Base-by-base conservation (phyloP, 2,888 invertebrate genomes). In the Microplitis manilae region DNA sequence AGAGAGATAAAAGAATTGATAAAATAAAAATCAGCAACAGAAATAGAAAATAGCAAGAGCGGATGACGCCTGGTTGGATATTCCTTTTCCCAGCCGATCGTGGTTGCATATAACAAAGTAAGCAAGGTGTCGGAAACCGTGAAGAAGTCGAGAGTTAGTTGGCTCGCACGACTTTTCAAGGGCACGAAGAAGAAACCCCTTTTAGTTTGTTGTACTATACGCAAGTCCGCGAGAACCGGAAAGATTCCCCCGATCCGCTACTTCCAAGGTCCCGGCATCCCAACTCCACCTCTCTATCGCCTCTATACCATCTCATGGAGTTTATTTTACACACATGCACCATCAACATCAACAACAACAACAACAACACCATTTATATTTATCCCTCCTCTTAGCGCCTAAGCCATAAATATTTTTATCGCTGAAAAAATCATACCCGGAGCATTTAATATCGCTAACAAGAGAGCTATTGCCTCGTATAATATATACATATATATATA, bases 201-300 rank as follows among this genome's bases (percentile, higher is more conserved):
- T 62, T 68, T 40, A 40, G 41, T 40, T 68, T 61, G 61, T 59
- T 71, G 71, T 71, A 61, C 30, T 61, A 71, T 77, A 76, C 82
- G 80, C 84, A 83, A 82, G 84, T 84, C 83, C 83, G 85, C 86
- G 86, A 87, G 86, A 89, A 89, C 89, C 89, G 89, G 89, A 89
- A 89, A 89, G 89, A 88, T 89, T 89, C 88, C 85, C 89, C 86
- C 87, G 88, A 89, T 89, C 88, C 89, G 89, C 89, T 88, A 88
- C 87, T 86, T 86, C 85, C 88, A 88, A 88, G 88, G 88, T 85
- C 86, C 84, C 71, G 78, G 20, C 65, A 65, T 13, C 30, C 13
- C 65, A 30, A 30, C 65, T 30, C 13, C 65, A 62, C 62, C 20
- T 20, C 80, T 70, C 69, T 70, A 73, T 73, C 67, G 67, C 73